Conservation (phyloP, 2,797 vertebrate genomes). For the Megalops cyprinoides region DNA sequence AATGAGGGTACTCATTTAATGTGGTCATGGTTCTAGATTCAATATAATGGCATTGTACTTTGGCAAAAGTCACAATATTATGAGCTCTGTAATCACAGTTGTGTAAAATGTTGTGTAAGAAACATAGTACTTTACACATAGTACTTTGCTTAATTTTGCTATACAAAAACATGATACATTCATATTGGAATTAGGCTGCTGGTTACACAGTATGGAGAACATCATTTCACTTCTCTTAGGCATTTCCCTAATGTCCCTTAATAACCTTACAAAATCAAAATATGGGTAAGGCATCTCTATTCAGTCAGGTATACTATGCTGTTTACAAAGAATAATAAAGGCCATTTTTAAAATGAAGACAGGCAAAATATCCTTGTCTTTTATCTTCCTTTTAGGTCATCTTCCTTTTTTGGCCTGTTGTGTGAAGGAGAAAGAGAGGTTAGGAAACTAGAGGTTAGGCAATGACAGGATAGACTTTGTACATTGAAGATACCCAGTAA, state of each 20-base stretch:
- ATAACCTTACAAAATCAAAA: not conserved
- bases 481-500: conserved; percentile 18
- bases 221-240: not conserved
- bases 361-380: conserved; percentile 19
- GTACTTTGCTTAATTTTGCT: not conserved
- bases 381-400: not conserved
- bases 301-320: not conserved
- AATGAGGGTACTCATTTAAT: no score
- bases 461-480: conserved; percentile 15
- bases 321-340: conserved; percentile 19
- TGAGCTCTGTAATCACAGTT: not conserved
- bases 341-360: not conserved
- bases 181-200: not conserved
- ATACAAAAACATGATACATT: not conserved
- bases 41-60: no score
- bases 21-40: no score
- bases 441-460: not conserved
- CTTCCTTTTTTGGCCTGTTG: conserved; percentile 12
- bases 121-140: not conserved
- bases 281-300: conserved; percentile 1
- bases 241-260: not conserved
- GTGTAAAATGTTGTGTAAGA: not conserved
- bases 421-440: not conserved
- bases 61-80: no score
- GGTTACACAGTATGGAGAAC: conserved; percentile 11